These are phyloP conservation scores for Sitodiplosis mosellana DNA, from an alignment of 1,140 invertebrate genomes.

Conservation along the genomic window DNA sequence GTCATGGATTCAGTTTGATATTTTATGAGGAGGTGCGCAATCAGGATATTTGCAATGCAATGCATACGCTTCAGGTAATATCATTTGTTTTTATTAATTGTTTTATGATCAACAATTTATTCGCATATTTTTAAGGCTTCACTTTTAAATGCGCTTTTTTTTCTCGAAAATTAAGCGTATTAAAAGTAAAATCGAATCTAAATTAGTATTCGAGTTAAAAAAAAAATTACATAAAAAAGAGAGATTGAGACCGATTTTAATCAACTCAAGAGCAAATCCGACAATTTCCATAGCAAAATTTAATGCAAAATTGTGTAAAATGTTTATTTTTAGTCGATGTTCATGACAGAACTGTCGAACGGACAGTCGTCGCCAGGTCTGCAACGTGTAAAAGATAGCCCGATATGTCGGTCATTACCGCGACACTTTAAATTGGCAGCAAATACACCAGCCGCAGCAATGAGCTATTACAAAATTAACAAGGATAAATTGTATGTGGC, in stretches of 20 bases:
- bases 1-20: conserved; percentile 83
- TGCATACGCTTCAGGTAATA: conserved; percentile 78
- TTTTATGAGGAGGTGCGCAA: conserved; percentile 93
- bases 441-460: conserved; percentile 48
- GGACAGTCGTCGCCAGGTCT: conserved; percentile 43
- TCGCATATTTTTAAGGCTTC: no score
- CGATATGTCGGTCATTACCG: conserved; percentile 54
- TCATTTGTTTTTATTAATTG: no score
- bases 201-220: no score
- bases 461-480: conserved; percentile 78
- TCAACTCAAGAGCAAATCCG: no score
- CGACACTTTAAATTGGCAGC: conserved; percentile 73
- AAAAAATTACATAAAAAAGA: no score
- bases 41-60: conserved; percentile 77
- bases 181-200: no score
- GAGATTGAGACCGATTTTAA: no score
- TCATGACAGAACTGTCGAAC: conserved; percentile 73
- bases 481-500: conserved; percentile 88
- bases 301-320: neutral
- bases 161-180: no score
- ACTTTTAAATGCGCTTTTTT: no score
- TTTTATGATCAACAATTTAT: neutral
- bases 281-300: no score
- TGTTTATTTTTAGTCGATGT: conserved; percentile 76
- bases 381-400: conserved; percentile 37